phyloP scores from a whole-genome alignment of 1,140 invertebrate genomes.

The Cryptotermes secundus region DNA sequence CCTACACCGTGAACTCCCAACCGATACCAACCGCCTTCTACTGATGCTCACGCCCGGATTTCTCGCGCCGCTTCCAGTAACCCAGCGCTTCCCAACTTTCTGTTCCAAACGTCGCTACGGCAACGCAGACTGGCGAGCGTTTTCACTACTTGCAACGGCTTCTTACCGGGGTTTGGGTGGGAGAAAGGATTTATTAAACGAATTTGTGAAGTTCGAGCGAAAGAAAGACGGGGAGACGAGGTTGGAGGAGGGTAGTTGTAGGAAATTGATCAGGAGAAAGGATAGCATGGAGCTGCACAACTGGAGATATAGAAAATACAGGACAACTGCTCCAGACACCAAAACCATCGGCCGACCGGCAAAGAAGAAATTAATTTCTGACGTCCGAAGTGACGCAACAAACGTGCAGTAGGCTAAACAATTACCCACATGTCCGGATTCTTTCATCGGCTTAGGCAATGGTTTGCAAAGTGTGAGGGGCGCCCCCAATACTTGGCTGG shows the following conservation, averaged over 20 bases:
- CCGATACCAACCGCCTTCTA: not conserved
- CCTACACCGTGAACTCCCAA: not conserved
- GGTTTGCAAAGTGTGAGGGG: too few relatives aligned
- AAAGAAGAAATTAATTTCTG: not conserved
- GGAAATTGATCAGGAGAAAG: not conserved
- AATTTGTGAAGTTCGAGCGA: not conserved
- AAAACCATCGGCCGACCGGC: too few relatives aligned
- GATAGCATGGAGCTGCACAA: not conserved
- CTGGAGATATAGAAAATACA: not conserved
- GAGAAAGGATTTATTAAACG: constrained; percentile 10
- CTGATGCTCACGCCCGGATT: not conserved
- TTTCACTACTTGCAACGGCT: not conserved
- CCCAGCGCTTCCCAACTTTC: not conserved
- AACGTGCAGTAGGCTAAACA: not conserved
- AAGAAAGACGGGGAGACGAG: not conserved
- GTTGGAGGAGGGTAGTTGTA: not conserved
- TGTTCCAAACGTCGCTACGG: not conserved
- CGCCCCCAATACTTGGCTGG: too few relatives aligned
- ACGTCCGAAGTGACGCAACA: not conserved
- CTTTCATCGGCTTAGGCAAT: too few relatives aligned
- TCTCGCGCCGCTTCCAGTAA: not conserved
- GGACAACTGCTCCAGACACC: too few relatives aligned
- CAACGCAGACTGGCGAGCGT: not conserved
- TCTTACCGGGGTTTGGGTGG: not conserved
- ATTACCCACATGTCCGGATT: too few relatives aligned